Base-by-base conservation (phyloP, 2,113 vertebrate species). In the Catharus bicknelli region DNA sequence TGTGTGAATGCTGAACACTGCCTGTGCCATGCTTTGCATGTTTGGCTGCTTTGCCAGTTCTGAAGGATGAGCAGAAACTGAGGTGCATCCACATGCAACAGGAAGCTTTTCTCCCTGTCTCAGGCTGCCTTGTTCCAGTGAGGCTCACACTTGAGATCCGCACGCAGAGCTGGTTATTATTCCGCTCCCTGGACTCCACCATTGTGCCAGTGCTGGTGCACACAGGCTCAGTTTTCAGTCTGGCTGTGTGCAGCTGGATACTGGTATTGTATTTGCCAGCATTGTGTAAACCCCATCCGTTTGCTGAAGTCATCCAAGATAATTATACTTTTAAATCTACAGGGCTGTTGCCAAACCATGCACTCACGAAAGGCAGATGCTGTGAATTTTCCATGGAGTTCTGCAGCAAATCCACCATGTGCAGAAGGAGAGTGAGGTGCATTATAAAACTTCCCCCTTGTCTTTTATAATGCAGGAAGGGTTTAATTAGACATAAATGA, bases 401-500 rank as follows among this genome's bases (percentile, higher is more conserved):
- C 61, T 86, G 51, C 29, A 67, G 51, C 38, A 84, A 83, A 83
- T 68, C 40, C 16, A 26, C 83, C 32, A 57, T 25, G 40, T 26
- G 11, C 66, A 30, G 59, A 76, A 62, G 14, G 42, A 54, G 86
- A 83, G 21, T 0, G 40, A 92, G 72, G 79, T 76, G 40, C 54
- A 34, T 79, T 93, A 76, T 93, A 88, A 96, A 95, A 83, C 74
- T 88, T 67, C 30, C 15, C 30, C 34, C 68, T 96, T 97, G 94
- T 88, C 87, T 95, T 96, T 96, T 95, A 75, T 82, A 94, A 94
- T 70, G 69, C 83, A 93, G 94, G 94, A 97, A 96, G 95, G 90
- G 88, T 97, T 97, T 97, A 98, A 98, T 98, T 98, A 97, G 97
- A 88, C 96, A 81, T 96, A 97, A 98, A 97, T 97, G 96, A 97